Percentiles rank a stretch among this genome's conserved stretches.
phyloP scores from a whole-genome alignment of 2,113 vertebrate species.

The Eulemur rufifrons region DNA sequence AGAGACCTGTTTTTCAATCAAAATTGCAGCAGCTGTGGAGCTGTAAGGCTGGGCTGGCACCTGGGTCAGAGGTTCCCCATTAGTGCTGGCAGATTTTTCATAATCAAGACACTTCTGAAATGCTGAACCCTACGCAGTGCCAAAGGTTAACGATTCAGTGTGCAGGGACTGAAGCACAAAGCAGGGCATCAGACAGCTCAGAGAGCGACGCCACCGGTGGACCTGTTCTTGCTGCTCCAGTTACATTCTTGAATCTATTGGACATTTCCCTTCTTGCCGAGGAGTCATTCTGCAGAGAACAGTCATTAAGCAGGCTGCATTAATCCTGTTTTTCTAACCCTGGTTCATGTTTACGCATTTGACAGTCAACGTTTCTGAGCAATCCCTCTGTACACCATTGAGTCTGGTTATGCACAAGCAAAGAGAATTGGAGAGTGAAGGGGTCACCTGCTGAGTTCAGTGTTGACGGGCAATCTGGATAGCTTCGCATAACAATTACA shows the following conservation, averaged over 20 bases:
- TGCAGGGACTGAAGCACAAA: constrained; percentile 22
- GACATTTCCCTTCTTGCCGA: constrained; percentile 50
- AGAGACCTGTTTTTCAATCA: constrained; percentile 77
- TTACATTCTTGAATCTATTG: constrained; percentile 43
- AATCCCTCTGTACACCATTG: constrained; percentile 36
- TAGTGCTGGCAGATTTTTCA: constrained; percentile 51
- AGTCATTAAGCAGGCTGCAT: constrained; percentile 69
- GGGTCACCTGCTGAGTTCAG: constrained; percentile 56
- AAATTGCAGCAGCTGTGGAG: constrained; percentile 69
- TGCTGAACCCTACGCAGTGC: constrained; percentile 65
- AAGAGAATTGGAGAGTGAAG: constrained; percentile 39
- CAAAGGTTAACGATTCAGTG: constrained; percentile 69
- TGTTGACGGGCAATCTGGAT: background rate
- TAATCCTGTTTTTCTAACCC: constrained; percentile 67
- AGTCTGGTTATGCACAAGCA: background rate
- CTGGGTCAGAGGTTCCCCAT: constrained; percentile 69
- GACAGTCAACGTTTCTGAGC: constrained; percentile 55
- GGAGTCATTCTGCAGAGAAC: constrained; percentile 59
- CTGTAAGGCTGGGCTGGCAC: constrained; percentile 69
- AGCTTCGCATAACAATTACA: constrained; percentile 59
- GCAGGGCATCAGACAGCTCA: constrained; percentile 61
- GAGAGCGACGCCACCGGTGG: constrained; percentile 49
- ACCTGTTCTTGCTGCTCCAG: constrained; percentile 32
- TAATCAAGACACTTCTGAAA: constrained; percentile 76
- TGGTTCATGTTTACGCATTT: constrained; percentile 59